Percentiles rank a stretch among this genome's conserved stretches.
Evolutionary conservation across 1,140 invertebrate genomes (phyloP).

Genomic region (Calliopsis andreniformis): DNA sequence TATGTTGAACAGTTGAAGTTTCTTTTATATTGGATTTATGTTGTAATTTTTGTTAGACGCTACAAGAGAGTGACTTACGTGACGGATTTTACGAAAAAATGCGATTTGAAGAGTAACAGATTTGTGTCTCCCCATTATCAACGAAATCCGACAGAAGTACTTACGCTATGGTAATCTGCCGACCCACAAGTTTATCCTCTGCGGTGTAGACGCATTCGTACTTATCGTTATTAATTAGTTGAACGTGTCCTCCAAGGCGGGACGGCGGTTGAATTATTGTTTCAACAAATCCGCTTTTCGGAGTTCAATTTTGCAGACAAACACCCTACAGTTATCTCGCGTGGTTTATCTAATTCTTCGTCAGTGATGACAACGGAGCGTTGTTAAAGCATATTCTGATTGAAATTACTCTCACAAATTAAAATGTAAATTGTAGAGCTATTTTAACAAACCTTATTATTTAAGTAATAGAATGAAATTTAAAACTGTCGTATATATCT

Average conservation of each 20-base stretch:
- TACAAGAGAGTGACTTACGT: too few species aligned
- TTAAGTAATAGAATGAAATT: too few species aligned
- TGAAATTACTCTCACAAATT: too few species aligned
- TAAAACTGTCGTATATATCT: too few species aligned
- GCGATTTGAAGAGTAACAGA: conserved; percentile 5
- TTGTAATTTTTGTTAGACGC: too few species aligned
- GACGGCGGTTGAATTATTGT: conserved; percentile 67
- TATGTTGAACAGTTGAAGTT: too few species aligned
- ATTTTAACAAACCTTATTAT: too few species aligned
- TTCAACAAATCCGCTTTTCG: conserved; percentile 67
- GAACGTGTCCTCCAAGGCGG: conserved; percentile 56
- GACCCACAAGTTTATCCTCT: conserved; percentile 71
- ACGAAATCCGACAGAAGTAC: conserved; percentile 45
- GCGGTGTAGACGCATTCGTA: conserved; percentile 76
- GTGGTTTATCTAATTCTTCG: conserved; percentile 52
- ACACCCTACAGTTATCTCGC: conserved; percentile 36
- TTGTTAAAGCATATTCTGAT: background rate
- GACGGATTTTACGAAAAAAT: too few species aligned
- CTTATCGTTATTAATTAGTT: conserved; percentile 77
- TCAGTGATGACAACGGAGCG: conserved; percentile 12
- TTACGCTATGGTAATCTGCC: conserved; percentile 56
- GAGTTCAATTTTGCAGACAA: conserved; percentile 43
- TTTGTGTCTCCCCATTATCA: conserved; percentile 62
- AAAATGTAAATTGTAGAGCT: too few species aligned
- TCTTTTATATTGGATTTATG: too few species aligned